These are phyloP conservation scores for Botia kubotai DNA, from an alignment of 2,797 vertebrate species.

Conservation along the genomic window DNA sequence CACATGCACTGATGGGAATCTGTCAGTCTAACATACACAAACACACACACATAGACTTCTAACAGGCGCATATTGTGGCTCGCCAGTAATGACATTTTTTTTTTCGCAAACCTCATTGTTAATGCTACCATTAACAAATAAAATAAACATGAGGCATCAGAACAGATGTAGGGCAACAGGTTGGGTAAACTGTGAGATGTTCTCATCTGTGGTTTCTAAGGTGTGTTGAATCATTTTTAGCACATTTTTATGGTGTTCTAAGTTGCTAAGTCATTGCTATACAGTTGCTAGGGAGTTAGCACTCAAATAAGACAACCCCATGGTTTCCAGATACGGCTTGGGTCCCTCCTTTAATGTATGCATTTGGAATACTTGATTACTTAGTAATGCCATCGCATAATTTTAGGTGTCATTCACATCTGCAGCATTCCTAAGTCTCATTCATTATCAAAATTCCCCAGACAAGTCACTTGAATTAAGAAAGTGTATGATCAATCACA, in stretches of 20 bases:
- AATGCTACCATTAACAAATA: not conserved
- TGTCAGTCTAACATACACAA: slow-evolving; percentile 36
- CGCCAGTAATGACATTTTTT: slow-evolving; percentile 54
- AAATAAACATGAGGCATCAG: not conserved
- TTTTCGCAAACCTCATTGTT: not conserved
- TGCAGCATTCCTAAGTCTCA: too few relatives aligned
- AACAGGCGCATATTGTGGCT: not conserved
- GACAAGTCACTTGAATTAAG: too few relatives aligned
- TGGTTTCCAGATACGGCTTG: not conserved
- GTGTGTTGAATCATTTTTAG: not conserved
- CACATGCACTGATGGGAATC: slow-evolving; percentile 47
- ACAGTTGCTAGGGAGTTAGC: not conserved
- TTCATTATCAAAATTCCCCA: too few relatives aligned
- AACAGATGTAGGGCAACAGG: slow-evolving; percentile 1
- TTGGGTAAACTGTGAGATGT: not conserved
- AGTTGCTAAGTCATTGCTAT: not conserved
- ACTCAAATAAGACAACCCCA: too few relatives aligned
- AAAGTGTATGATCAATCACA: too few relatives aligned
- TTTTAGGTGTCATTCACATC: too few relatives aligned
- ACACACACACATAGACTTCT: slow-evolving; percentile 18
- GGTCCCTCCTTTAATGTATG: not conserved
- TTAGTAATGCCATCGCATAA: too few relatives aligned
- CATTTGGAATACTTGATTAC: not conserved
- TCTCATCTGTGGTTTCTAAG: not conserved
- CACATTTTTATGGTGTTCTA: not conserved